Conservation (phyloP, 2,888 invertebrate genomes). For the Hirudinaria manillensis region DNA sequence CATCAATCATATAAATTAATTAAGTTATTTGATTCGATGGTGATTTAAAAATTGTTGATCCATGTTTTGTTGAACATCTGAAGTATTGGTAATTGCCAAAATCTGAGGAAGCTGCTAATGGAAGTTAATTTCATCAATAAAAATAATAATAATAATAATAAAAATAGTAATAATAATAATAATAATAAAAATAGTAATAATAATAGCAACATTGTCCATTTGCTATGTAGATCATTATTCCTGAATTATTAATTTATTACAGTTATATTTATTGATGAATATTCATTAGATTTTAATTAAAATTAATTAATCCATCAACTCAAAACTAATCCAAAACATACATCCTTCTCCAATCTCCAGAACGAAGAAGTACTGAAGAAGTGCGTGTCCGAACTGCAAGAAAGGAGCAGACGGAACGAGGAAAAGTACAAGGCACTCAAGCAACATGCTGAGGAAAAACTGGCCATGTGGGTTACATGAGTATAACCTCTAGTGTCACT, state of each 20-base stretch:
- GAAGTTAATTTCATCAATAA: no score
- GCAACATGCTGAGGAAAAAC: conserved; percentile 81
- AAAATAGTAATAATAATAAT: no score
- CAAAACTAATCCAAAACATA: not conserved
- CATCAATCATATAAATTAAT: not conserved
- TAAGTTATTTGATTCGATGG: not conserved
- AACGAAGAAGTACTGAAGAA: conserved; percentile 66
- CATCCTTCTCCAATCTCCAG: conserved; percentile 47
- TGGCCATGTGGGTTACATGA: conserved; percentile 57
- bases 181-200: no score
- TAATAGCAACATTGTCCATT: no score
- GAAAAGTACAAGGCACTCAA: conserved; percentile 79
- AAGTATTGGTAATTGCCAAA: no score
- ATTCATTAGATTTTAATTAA: no score
- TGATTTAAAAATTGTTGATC: not conserved
- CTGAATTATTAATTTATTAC: no score
- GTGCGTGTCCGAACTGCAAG: conserved; percentile 68
- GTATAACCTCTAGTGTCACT: not conserved
- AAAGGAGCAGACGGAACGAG: conserved; percentile 70
- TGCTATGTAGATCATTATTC: no score
- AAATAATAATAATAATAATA: no score
- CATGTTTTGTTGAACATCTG: no score
- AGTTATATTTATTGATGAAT: no score
- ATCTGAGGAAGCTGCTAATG: no score
- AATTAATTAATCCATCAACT: conserved; percentile 12